Evolutionary conservation across 2,113 vertebrate species (phyloP), one percentile per base, ranked within the genome.

Genomic region (Sisor rabdophorus): DNA sequence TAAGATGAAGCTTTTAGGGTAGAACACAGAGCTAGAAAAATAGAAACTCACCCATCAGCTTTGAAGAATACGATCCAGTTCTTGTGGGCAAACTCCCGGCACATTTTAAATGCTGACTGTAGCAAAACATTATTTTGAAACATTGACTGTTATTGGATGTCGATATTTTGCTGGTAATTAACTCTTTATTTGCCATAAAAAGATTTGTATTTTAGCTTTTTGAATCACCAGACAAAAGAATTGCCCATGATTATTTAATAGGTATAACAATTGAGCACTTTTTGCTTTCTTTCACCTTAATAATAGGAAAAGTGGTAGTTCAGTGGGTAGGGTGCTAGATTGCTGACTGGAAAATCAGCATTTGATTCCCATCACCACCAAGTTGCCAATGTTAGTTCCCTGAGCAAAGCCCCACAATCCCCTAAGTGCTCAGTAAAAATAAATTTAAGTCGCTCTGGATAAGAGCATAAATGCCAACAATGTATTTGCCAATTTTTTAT

Each of bases 11-110:
- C 11, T 24, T 9, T 6, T 2, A 15, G 30, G 63, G 26, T 15
- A 54, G 58, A 60, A 36, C 16, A 30, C n/a, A 15, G 0, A 40
- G 20, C 1, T 15, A 28, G 13, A 30, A 47, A 30, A 47, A 40
- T 3, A 40, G n/a, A 9, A 55, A 12, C 94, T 92, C 76, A 98
- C 97, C 95, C 93, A 17, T 90, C 82, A 85, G 95, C 93, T 88
- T 92, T 94, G 88, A 95, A 97, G 90, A 98, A 98, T 30, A 97
- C 92, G 48, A 99, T 91, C 96, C 96, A 98, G 88, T 98, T 98
- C 87, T 98, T 96, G 79, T 96, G 93, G n/a, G 95, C 89, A 88
- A 99, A 98, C 81, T 98, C 95, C 24, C 88, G 89, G 86, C 96
- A 98, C 95, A 98, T 98, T 91, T 93, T 97, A 70, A 93, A 88